Conservation (phyloP, 64 coral and sea anemone genomes). For the Hydrozoanthus tunicans region DNA sequence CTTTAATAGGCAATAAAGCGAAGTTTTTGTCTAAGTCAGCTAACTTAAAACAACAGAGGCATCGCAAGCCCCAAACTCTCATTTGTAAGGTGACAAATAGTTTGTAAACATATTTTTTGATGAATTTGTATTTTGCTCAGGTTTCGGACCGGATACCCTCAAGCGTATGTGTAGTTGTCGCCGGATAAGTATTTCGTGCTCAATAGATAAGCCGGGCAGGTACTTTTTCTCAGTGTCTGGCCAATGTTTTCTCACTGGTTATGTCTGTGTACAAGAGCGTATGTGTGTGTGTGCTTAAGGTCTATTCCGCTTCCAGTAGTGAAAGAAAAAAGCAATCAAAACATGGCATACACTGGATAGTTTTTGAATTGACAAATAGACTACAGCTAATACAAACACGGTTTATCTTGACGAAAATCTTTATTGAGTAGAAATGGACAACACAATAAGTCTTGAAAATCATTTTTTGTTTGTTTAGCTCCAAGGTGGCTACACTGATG, state of each 20-base stretch:
- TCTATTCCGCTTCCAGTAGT: background rate
- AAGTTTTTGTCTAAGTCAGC: background rate
- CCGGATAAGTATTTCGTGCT: background rate
- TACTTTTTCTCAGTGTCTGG: background rate
- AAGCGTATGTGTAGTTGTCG: background rate
- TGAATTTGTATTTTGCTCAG: background rate
- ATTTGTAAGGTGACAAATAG: background rate
- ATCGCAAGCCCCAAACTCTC: background rate
- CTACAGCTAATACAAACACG: background rate
- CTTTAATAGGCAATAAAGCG: background rate
- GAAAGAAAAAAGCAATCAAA: background rate
- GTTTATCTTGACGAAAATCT: conserved; percentile 5
- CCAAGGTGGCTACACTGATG: background rate
- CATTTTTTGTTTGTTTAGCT: background rate
- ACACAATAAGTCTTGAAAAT: background rate
- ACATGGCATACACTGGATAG: background rate
- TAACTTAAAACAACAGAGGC: background rate
- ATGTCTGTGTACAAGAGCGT: background rate
- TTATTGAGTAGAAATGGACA: background rate
- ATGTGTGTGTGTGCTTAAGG: background rate
- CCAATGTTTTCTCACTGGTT: background rate
- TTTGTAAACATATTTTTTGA: background rate
- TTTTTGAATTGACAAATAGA: background rate
- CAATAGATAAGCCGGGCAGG: background rate
- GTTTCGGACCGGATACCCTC: background rate